phyloP scores from a whole-genome alignment of 2,888 invertebrate species.

The Napeogenes inachia region DNA sequence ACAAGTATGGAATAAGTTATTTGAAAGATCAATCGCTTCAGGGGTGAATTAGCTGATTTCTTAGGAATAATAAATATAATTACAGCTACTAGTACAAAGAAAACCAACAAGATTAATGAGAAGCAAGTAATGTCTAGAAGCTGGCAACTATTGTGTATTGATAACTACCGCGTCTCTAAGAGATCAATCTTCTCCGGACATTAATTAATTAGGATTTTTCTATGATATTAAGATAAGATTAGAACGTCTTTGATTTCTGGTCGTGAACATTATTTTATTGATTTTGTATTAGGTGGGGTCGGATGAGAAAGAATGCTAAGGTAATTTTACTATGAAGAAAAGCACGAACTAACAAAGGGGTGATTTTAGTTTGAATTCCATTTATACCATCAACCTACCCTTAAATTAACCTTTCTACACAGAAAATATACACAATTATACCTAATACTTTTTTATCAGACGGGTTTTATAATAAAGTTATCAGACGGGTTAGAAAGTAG shows the following conservation, averaged over 20 bases:
- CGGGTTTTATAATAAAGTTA: conserved; percentile 68
- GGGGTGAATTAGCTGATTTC: too few relatives aligned
- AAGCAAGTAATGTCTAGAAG: background rate
- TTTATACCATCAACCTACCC: too few relatives aligned
- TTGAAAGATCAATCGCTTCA: too few relatives aligned
- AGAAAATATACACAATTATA: background rate
- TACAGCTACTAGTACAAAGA: background rate
- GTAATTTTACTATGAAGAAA: too few relatives aligned
- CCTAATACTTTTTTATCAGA: conserved; percentile 41
- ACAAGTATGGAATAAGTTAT: too few relatives aligned
- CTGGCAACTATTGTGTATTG: background rate
- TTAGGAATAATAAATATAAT: background rate
- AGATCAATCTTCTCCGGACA: background rate
- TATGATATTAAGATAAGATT: background rate
- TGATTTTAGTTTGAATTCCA: too few relatives aligned
- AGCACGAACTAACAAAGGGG: too few relatives aligned
- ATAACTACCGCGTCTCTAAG: background rate
- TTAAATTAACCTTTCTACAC: too few relatives aligned
- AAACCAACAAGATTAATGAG: background rate
- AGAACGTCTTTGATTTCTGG: background rate
- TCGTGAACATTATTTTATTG: background rate
- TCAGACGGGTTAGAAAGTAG: conserved; percentile 61
- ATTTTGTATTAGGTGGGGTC: too few relatives aligned
- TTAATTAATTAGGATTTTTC: background rate
- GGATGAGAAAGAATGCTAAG: too few relatives aligned